Conservation (phyloP, 2,113 vertebrate species). For the Bos taurus region ARS-UCD2.0 NC_037331.1:109113501-109114000, state of each 20-base stretch:
- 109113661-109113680: background rate
- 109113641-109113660: background rate
- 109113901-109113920: background rate
- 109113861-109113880: background rate
- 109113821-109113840: background rate
- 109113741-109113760: background rate
- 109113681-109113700: background rate
- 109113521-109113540: background rate
- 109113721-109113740: background rate
- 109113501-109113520: background rate
- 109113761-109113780: background rate
- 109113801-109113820: background rate
- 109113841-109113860: background rate
- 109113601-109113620: background rate
- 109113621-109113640: background rate
- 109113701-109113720: background rate
- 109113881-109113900: background rate
- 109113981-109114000: background rate
- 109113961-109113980: background rate
- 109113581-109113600: background rate
- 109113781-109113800: background rate
- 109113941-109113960: background rate
- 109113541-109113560: background rate
- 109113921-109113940: background rate
- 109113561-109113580: background rate